A percentile compares a stretch with the other conserved stretches of the same genome.
Evolutionary conservation across 2,888 invertebrate species (phyloP).

Genomic region (Sylvicola cinctus): DNA sequence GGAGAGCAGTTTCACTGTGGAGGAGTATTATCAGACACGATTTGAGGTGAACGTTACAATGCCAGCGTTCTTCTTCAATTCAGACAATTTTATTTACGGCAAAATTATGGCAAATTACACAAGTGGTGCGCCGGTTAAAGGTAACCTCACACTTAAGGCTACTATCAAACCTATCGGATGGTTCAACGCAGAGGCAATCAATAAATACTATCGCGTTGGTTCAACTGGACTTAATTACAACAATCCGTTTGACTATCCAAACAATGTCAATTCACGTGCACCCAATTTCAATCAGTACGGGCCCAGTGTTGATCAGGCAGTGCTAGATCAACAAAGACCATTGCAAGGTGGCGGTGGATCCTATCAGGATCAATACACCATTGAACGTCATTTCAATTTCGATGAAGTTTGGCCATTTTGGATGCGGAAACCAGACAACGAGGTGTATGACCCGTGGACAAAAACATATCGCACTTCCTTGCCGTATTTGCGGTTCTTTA

Average conservation of each 20-base stretch:
- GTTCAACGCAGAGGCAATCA: slow-evolving; percentile 32
- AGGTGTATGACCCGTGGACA: slow-evolving; percentile 18
- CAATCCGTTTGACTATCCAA: background rate
- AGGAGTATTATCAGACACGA: slow-evolving; percentile 88
- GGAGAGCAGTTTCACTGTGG: slow-evolving; percentile 67
- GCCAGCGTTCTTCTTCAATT: slow-evolving; percentile 83
- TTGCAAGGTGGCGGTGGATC: slow-evolving; percentile 20
- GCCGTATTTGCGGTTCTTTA: slow-evolving; percentile 60
- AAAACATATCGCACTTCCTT: slow-evolving; percentile 24
- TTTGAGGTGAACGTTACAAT: slow-evolving; percentile 90
- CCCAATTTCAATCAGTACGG: slow-evolving; percentile 3
- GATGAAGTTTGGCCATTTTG: slow-evolving; percentile 66
- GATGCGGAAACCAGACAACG: slow-evolving; percentile 39
- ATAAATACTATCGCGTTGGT: slow-evolving; percentile 30
- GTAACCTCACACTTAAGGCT: slow-evolving; percentile 73
- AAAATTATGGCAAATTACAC: slow-evolving; percentile 88
- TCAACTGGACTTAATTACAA: slow-evolving; percentile 10
- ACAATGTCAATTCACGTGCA: slow-evolving; percentile 2
- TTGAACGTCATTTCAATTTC: slow-evolving; percentile 57
- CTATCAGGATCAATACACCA: slow-evolving; percentile 32
- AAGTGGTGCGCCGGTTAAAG: slow-evolving; percentile 74
- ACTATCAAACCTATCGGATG: slow-evolving; percentile 48
- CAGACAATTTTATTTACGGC: slow-evolving; percentile 65
- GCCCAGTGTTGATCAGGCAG: slow-evolving; percentile 7
- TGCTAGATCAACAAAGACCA: slow-evolving; percentile 5